Evolutionary conservation across 2,113 vertebrate genomes (phyloP).

Genomic region (Gorilla gorilla): DNA sequence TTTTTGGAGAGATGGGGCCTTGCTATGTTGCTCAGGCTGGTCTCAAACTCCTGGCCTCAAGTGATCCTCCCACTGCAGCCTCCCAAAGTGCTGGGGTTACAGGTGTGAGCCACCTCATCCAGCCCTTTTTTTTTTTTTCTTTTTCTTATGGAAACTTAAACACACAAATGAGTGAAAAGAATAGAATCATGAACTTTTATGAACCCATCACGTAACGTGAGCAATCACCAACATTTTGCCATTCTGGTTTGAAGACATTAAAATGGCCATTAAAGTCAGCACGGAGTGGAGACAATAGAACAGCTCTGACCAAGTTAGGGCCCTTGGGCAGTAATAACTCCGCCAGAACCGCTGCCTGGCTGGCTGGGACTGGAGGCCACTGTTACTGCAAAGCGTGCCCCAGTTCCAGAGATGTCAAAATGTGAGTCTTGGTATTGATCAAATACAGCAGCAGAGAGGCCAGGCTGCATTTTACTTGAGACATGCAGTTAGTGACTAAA

Average conservation of each 20-base stretch:
- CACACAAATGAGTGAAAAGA: background rate
- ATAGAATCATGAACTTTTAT: background rate
- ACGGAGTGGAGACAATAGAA: background rate
- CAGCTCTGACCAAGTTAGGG: background rate
- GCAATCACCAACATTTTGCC: background rate
- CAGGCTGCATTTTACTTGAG: background rate
- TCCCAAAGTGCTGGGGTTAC: too few relatives aligned
- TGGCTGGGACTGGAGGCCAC: background rate
- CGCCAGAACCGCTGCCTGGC: background rate
- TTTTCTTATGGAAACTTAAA: background rate
- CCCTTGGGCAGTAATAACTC: fast-evolving
- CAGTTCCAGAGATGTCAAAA: background rate
- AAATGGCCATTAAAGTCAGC: background rate
- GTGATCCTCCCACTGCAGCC: too few relatives aligned
- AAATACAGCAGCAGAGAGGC: too few relatives aligned
- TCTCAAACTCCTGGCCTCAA: too few relatives aligned
- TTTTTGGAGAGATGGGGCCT: too few relatives aligned
- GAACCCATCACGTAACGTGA: background rate
- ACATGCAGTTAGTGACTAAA: background rate
- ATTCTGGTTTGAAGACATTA: background rate
- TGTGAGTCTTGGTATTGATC: background rate
- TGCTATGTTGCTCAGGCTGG: too few relatives aligned
- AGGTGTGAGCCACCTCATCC: too few relatives aligned
- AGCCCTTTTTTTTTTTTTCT: background rate
- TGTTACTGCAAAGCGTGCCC: fast-evolving